Conservation (phyloP, 2,888 invertebrate genomes). For the Diarsia brunnea region DNA sequence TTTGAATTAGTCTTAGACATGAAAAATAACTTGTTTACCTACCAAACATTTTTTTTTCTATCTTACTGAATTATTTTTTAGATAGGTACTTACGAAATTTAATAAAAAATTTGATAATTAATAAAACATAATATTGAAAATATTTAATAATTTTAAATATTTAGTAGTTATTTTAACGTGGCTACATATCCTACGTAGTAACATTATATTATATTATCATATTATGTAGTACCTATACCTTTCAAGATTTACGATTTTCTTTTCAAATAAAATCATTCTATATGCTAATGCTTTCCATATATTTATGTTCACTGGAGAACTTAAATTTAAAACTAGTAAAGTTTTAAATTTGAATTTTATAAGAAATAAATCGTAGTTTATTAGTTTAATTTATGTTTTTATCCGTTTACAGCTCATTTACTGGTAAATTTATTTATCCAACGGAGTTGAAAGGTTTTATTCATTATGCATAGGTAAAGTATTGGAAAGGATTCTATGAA, state of each 20-base stretch:
- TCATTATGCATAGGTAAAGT: constrained; percentile 3
- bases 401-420: constrained; percentile 22
- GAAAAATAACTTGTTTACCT: no score
- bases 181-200: background rate
- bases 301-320: constrained; percentile 19
- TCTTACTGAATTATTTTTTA: background rate
- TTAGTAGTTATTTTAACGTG: background rate
- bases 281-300: constrained; percentile 45
- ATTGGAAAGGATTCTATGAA: background rate
- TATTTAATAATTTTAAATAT: constrained; percentile 3
- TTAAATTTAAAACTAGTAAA: constrained; percentile 11
- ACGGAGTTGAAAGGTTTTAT: background rate
- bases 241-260: constrained; percentile 29
- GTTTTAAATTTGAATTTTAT: constrained; percentile 18
- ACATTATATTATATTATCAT: background rate
- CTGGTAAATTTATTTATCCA: constrained; percentile 37
- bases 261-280: constrained; percentile 21
- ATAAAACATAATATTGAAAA: background rate
- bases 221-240: background rate
- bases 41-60: background rate
- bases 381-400: constrained; percentile 34
- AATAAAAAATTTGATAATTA: background rate
- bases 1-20: background rate
- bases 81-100: background rate
- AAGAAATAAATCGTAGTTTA: constrained; percentile 18